Evolutionary conservation across 2,113 vertebrate genomes (phyloP), one percentile per base, ranked within the genome.

Genomic region (Myotis yumanensis): DNA sequence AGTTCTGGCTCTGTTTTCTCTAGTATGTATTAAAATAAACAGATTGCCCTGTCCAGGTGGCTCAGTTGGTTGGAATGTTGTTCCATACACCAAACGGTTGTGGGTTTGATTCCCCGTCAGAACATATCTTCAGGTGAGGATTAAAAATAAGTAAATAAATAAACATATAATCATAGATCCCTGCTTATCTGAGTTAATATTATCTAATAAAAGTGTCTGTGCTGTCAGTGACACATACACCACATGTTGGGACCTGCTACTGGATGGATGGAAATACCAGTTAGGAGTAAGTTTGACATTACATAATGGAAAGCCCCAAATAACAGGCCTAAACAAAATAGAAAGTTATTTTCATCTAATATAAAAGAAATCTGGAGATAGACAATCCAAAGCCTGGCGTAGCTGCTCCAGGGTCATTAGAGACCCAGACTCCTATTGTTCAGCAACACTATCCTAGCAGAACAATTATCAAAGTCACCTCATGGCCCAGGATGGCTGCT

Each of bases 1-100:
- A 85, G 40, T 51, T 4, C 52, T 86, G 35, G 40, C 72, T 94
- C 17, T 94, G 48, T 94, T 79, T 90, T 73, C 89, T 87, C 40
- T 20, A 71, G 57, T 69, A 18, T 69, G 20, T 48, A 57, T 90
- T 81, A 81, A 86, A 90, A 92, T 77, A 76, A 89, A 89, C 71
- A 62, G 35, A 85, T 88, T 86, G 30, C 28, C 28, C 30, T 66
- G 28, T 28, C 28, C 30, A 11, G 28, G 62, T 32, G 62, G 62
- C 62, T 64, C 28, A 32, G 28, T 32, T 64, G 62, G 28, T 32
- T 64, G 62, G 28, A 64, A 64, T 6, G 30, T 64, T 32, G 30
- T 66, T 32, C 30, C 62, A 66, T 66, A 30, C 5, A 32, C 62
- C 62, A 66, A 32, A 66, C 15, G 62, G 30, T 66, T 32, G 30